phyloP scores from a whole-genome alignment of 1,140 invertebrate species.

The Hestina assimilis region DNA sequence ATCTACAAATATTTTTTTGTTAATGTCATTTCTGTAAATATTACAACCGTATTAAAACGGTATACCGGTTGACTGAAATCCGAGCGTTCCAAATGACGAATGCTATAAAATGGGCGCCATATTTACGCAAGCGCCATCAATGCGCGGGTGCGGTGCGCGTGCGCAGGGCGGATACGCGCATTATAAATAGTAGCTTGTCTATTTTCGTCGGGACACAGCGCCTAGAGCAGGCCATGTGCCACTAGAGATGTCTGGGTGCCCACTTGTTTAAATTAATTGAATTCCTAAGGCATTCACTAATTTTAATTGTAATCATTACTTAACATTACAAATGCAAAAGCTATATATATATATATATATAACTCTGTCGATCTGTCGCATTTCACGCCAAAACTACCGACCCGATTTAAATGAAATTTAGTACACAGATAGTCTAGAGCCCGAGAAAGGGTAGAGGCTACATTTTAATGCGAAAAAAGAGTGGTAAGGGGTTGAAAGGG shows the following conservation, averaged over 20 bases:
- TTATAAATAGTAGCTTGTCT: conserved; percentile 70
- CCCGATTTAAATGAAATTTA: too few relatives aligned
- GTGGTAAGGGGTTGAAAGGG: too few relatives aligned
- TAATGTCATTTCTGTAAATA: conserved; percentile 41
- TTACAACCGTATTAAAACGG: conserved; percentile 49
- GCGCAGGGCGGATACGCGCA: conserved; percentile 67
- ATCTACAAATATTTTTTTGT: too few relatives aligned
- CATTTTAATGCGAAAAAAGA: too few relatives aligned
- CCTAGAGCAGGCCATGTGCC: conserved; percentile 62
- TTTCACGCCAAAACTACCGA: too few relatives aligned
- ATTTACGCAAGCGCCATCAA: conserved; percentile 43
- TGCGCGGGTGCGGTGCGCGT: conserved; percentile 44
- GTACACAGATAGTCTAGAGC: too few relatives aligned
- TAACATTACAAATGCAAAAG: too few relatives aligned
- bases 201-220: conserved; percentile 62
- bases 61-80: conserved; percentile 1
- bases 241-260: conserved; percentile 50
- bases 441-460: too few relatives aligned
- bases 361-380: too few relatives aligned
- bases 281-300: conserved; percentile 23
- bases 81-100: conserved; percentile 19
- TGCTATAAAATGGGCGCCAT: conserved; percentile 44
- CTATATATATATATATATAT: too few relatives aligned
- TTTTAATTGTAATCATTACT: not conserved
- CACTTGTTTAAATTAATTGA: conserved; percentile 31